Base-by-base conservation (phyloP, 2,888 invertebrate species). In the Rhamphomyia laevipes region DNA sequence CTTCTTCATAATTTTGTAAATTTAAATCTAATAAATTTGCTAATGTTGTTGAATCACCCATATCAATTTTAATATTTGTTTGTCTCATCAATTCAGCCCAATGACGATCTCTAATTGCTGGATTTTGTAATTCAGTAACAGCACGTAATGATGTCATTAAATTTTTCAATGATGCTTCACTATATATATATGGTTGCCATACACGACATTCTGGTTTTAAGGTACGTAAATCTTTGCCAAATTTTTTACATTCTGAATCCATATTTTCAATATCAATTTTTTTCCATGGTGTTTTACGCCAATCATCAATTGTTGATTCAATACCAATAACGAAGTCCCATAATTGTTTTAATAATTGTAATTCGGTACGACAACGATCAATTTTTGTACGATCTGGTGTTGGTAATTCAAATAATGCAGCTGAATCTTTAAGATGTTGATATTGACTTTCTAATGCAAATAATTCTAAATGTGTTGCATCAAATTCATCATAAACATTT, bases 21-120 rank as follows among this genome's bases (percentile, higher is more conserved):
- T 92, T 85, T 18, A 96, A 74, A 9, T 84, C 86, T 49, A 95
- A 73, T 45, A 96, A 75, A 65, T 94, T 92, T 17, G 87, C 84
- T 46, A 96, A 70, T 0, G 92, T 94, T 0, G 95, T 95, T 51
- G 80, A 63, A 30, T 64, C 63, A 45, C 62, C 61, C 64, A 67
- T 64, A 35, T 57, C 61, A 46, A 67, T 65, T 48, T 58, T 62
- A 57, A 87, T 87, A 74, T 91, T 85, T 0, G 94, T 95, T 11
- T 90, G 89, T 65, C 82, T 81, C 90, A 95, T 94, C 17, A 96
- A 73, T 65, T 95, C 91, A 48, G 82, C 75, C 95, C 95, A 96
- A 72, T 96, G 95, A 43, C 95, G 78, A 53, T 92, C 90, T 54
- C 89, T 79, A 57, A 96, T 93, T 0, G 94, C 87, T 1, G 93